Evolutionary conservation across 2,888 invertebrate genomes (phyloP), one percentile per base, ranked within the genome.

Genomic region (Ophion ventricosus): DNA sequence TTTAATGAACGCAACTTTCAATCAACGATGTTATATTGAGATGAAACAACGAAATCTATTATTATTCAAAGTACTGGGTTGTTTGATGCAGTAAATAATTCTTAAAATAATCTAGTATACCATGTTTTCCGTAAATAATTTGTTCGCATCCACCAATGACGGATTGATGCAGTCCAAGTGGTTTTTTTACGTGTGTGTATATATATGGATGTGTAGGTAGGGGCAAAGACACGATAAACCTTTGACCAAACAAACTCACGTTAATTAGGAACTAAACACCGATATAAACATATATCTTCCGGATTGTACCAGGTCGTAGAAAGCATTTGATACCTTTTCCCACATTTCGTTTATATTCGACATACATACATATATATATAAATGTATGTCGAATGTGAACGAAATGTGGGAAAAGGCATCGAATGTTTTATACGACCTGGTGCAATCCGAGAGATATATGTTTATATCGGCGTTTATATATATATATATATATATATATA

Each of bases 211-310:
- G 43, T 10, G 43, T 20, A 8, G 56, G 54, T 63, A 72, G 64
- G 79, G 59, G 61, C 78, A 69, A 72, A 72, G 83, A 87, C 80
- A 84, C 88, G 88, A 89, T 90, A 88, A 90, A 90, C 88, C 87
- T 29, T 56, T 84, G 87, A 85, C 89, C 90, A 88, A 90, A 88
- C 87, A 90, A 87, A 49, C 77, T 86, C 67, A 57, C 69, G 66
- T 75, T 66, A 29, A 17, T 80, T 35, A 23, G 26, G 20, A 56
- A 3, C 70, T 23, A 7, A 76, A 74, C 43, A 70, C 57, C 57
- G 72, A 72, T 70, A 73, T 29, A 76, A 63, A 26, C 20, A 73
- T 72, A 35, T 23, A 67, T 43, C 23, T 29, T 74, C 20, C 64
- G 26, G 23, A 20, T 64, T 70, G 59, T 74, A 77, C 67, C 72